A percentile compares a stretch with the other conserved stretches of the same genome.
Conservation (phyloP, 2,113 vertebrate genomes). For the Triplophysa rosa region DNA sequence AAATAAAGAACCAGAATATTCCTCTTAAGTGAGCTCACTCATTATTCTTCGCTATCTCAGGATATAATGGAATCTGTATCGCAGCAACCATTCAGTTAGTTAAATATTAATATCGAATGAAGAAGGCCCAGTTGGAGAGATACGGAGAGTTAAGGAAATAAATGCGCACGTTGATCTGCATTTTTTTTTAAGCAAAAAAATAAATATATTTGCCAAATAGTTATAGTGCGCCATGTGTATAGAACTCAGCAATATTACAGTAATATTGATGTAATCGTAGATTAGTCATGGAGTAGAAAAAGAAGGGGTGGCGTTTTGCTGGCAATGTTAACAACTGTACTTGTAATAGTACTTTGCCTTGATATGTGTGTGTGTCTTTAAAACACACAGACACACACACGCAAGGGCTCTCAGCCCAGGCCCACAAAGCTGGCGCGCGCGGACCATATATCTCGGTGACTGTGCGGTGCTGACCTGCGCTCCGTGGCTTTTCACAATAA, state of each 20-base stretch:
- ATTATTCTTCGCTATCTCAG: slow-evolving; percentile 52
- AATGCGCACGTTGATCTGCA: slow-evolving; percentile 36
- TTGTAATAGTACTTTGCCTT: slow-evolving; percentile 50
- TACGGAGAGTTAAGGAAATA: slow-evolving; percentile 32
- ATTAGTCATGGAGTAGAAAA: slow-evolving; percentile 28
- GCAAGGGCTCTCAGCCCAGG: slow-evolving; percentile 6
- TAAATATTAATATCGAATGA: slow-evolving; percentile 57
- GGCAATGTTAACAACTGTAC: slow-evolving; percentile 38
- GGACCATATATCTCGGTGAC: slow-evolving; percentile 72
- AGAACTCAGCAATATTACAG: slow-evolving; percentile 15
- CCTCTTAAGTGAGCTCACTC: slow-evolving; percentile 36
- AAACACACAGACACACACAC: slow-evolving; percentile 43
- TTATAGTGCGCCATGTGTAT: slow-evolving; percentile 1
- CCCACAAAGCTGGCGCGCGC: slow-evolving; percentile 54
- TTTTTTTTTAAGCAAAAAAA: slow-evolving; percentile 37
- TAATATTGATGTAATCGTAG: slow-evolving; percentile 24
- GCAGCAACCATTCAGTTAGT: slow-evolving; percentile 54
- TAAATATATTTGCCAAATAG: slow-evolving; percentile 39
- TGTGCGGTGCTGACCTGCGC: slow-evolving; percentile 72
- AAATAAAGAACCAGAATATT: slow-evolving; percentile 45
- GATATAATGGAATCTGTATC: slow-evolving; percentile 52
- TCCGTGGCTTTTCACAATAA: slow-evolving; percentile 68
- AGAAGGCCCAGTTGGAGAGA: slow-evolving; percentile 48
- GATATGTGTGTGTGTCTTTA: slow-evolving; percentile 63
- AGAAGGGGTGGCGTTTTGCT: slow-evolving; percentile 25